phyloP scores from a whole-genome alignment of 2,888 invertebrate genomes.

The Mechanitis mazaeus region DNA sequence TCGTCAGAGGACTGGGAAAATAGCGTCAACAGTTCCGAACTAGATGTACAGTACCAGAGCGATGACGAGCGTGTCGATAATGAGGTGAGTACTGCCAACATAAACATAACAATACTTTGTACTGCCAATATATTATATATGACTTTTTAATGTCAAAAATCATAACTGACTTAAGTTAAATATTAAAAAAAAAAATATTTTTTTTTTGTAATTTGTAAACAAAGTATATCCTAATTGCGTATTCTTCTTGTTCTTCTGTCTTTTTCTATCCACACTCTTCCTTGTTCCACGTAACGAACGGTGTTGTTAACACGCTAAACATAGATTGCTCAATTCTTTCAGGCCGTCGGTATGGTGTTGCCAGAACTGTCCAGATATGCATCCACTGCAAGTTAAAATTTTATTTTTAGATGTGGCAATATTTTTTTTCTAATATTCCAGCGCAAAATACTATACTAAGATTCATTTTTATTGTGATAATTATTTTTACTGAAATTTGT shows the following conservation, averaged over 20 bases:
- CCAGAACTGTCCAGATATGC: constrained; percentile 78
- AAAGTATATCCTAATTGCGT: not conserved
- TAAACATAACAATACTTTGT: not conserved
- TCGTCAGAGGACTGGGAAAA: constrained; percentile 78
- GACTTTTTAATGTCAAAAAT: too few relatives aligned
- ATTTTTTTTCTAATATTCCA: constrained; percentile 8
- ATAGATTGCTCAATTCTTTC: constrained; percentile 63
- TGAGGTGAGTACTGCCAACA: constrained; percentile 50
- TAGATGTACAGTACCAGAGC: constrained; percentile 78
- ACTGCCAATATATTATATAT: not conserved
- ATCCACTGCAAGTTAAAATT: constrained; percentile 69
- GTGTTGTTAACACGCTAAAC: constrained; percentile 53
- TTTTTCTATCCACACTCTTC: constrained; percentile 12
- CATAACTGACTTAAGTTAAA: too few relatives aligned
- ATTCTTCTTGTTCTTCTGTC: not conserved
- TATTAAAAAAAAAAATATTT: too few relatives aligned
- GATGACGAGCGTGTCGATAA: constrained; percentile 73
- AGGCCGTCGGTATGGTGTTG: constrained; percentile 76
- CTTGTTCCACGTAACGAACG: constrained; percentile 43
- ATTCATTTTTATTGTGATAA: constrained; percentile 12
- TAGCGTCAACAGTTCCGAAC: constrained; percentile 77
- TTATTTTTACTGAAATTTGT: constrained; percentile 9
- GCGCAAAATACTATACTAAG: constrained; percentile 4
- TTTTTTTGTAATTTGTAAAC: too few relatives aligned
- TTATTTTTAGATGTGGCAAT: constrained; percentile 15